phyloP scores from a whole-genome alignment of 2,888 invertebrate species.

The Pyrrhia umbra region DNA sequence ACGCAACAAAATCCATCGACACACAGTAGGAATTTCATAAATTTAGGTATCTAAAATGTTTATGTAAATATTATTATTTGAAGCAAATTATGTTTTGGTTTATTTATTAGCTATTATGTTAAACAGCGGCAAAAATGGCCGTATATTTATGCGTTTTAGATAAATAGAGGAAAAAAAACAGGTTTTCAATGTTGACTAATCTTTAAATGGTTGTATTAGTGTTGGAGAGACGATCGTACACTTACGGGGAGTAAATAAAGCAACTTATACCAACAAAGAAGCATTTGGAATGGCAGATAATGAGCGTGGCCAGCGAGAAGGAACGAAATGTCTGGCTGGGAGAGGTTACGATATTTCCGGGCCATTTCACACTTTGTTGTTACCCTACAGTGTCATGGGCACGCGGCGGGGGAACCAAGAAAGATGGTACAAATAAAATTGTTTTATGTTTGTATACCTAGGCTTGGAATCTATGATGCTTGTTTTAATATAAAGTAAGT shows the following conservation, averaged over 20 bases:
- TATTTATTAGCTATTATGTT: conserved; percentile 54
- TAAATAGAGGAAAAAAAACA: conserved; percentile 30
- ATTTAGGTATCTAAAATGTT: conserved; percentile 33
- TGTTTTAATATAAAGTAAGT: conserved; percentile 32
- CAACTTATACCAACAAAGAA: conserved; percentile 84
- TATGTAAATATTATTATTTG: conserved; percentile 50
- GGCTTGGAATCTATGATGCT: conserved; percentile 1
- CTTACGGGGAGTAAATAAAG: conserved; percentile 82
- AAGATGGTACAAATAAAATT: conserved; percentile 63
- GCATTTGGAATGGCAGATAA: conserved; percentile 85
- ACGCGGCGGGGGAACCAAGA: conserved; percentile 70
- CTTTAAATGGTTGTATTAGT: conserved; percentile 42
- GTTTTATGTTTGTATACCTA: conserved; percentile 44
- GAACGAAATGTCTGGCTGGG: conserved; percentile 84
- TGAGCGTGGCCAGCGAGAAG: conserved; percentile 85
- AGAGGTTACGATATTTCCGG: conserved; percentile 87
- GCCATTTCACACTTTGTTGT: conserved; percentile 88
- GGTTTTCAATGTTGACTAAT: conserved; percentile 42
- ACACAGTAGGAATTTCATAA: conserved; percentile 42
- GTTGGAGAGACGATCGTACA: conserved; percentile 35
- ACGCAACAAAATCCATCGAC: conserved; percentile 44
- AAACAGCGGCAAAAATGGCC: conserved; percentile 39
- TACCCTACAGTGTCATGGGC: conserved; percentile 83
- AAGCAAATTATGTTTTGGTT: conserved; percentile 43
- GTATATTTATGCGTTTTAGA: conserved; percentile 34